Evolutionary conservation across 2,113 vertebrate species (phyloP).

Genomic region (Heloderma charlesbogerti): DNA sequence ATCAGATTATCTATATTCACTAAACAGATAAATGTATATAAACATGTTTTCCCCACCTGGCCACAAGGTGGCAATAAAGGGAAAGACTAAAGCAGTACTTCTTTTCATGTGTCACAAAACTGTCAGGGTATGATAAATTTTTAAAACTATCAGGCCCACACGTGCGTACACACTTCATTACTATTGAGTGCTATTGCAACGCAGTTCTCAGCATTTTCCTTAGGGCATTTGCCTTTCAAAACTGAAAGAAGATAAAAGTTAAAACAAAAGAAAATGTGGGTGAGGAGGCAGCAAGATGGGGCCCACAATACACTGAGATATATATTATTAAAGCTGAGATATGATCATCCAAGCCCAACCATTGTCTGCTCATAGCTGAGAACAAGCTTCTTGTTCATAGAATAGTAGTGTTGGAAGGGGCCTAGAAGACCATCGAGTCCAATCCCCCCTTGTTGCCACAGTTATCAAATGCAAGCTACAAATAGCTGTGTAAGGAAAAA

Average conservation of each 20-base stretch:
- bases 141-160: too few species aligned
- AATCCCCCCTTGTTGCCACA: too few species aligned
- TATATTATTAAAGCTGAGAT: background rate
- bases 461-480: conserved; percentile 45
- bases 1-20: background rate
- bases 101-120: background rate
- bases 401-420: too few species aligned
- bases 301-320: background rate
- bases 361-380: background rate
- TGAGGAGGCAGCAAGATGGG: background rate
- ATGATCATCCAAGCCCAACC: background rate
- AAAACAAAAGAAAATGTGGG: background rate
- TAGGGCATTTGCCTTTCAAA: background rate
- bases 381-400: conserved; percentile 37
- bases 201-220: background rate
- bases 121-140: background rate
- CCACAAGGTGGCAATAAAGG: conserved; percentile 19
- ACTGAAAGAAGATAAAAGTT: background rate
- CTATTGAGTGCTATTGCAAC: too few species aligned
- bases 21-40: background rate
- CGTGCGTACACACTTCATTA: too few species aligned
- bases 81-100: background rate
- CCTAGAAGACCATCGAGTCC: too few species aligned
- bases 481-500: conserved; percentile 20
- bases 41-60: background rate